These are phyloP conservation scores for Ecliptopera silaceata DNA, from an alignment of 2,888 invertebrate genomes.

Conservation along the genomic window DNA sequence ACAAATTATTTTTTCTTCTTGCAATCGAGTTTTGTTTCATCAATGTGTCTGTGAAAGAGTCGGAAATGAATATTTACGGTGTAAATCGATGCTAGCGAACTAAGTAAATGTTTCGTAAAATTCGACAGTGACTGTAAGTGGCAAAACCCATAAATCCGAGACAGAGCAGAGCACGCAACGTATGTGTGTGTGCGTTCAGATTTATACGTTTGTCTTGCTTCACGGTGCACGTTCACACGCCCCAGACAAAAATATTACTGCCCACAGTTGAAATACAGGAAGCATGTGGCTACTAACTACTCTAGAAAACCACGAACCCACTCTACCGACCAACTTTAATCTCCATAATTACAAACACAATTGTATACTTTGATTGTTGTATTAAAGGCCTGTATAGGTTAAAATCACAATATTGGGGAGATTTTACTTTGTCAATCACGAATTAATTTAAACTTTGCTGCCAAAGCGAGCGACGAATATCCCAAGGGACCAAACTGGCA, in stretches of 20 bases:
- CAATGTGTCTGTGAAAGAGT: constrained; percentile 12
- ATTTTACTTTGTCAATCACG: constrained; percentile 75
- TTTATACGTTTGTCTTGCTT: constrained; percentile 65
- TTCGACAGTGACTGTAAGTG: constrained; percentile 57
- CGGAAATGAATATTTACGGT: constrained; percentile 22
- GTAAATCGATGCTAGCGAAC: constrained; percentile 16
- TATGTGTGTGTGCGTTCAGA: constrained; percentile 60
- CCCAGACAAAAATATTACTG: constrained; percentile 54
- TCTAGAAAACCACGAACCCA: constrained; percentile 15
- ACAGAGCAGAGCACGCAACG: constrained; percentile 62
- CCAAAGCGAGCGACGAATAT: constrained; percentile 68
- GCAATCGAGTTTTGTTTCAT: constrained; percentile 35
- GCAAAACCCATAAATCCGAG: constrained; percentile 59
- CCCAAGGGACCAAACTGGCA: constrained; percentile 72
- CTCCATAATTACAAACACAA: constrained; percentile 30
- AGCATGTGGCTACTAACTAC: constrained; percentile 26
- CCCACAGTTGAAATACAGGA: constrained; percentile 35
- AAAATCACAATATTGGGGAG: constrained; percentile 67
- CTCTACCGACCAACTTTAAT: constrained; percentile 1
- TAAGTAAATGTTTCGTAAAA: constrained; percentile 44
- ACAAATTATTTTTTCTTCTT: constrained; percentile 17
- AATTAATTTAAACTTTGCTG: constrained; percentile 80
- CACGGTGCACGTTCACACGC: constrained; percentile 52
- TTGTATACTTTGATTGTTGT: constrained; percentile 46
- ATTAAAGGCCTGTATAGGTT: constrained; percentile 55